These are phyloP conservation scores for Coendou prehensilis DNA, from an alignment of 2,797 vertebrate genomes.

Conservation along the genomic window DNA sequence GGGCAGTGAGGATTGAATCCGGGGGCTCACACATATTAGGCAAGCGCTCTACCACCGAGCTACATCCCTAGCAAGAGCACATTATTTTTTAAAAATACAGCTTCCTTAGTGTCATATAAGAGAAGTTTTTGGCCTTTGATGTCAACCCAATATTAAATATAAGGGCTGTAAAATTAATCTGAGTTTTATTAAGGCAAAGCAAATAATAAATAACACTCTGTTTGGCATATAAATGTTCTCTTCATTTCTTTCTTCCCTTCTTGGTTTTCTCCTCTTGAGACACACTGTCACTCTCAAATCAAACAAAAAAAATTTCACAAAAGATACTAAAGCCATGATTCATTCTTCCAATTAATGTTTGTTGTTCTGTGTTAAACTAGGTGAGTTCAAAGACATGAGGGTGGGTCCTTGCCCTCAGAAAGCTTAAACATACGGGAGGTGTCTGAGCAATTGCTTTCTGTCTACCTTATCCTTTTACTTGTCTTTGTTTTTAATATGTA, in stretches of 20 bases:
- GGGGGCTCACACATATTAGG: background rate
- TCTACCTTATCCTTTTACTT: constrained; percentile 8
- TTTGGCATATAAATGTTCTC: background rate
- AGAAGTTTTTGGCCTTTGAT: background rate
- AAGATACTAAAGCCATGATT: background rate
- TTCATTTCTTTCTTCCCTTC: background rate
- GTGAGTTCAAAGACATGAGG: constrained; percentile 1
- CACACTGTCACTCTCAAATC: constrained; percentile 11
- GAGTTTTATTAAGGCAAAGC: constrained; percentile 40
- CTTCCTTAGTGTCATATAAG: background rate
- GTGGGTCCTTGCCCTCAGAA: background rate
- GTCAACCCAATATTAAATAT: constrained; percentile 17
- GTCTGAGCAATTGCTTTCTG: background rate
- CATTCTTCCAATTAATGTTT: constrained; percentile 43
- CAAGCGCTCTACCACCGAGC: background rate
- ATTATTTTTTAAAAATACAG: background rate
- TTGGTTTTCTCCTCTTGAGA: constrained; percentile 8
- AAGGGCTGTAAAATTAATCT: constrained; percentile 40
- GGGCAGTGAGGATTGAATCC: background rate
- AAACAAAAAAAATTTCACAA: constrained; percentile 14
- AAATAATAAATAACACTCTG: constrained; percentile 15
- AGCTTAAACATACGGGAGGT: background rate
- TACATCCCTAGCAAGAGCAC: background rate
- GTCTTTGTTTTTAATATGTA: background rate
- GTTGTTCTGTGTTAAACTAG: constrained; percentile 4